phyloP scores from a whole-genome alignment of 2,113 vertebrate genomes.

The Apaloderma vittatum region DNA sequence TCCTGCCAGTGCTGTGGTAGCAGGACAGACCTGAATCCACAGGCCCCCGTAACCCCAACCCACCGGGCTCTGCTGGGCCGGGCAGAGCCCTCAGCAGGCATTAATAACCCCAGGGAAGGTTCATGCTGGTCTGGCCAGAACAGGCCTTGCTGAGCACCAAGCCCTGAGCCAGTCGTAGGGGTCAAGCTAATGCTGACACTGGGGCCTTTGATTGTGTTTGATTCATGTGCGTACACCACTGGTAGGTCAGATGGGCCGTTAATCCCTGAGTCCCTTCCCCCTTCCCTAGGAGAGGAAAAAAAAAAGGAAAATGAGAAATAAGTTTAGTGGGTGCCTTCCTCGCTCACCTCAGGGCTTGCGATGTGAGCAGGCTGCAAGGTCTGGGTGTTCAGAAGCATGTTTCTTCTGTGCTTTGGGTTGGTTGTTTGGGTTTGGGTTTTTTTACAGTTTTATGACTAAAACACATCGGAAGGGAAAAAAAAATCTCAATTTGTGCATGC shows the following conservation, averaged over 20 bases:
- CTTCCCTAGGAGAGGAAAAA: background rate
- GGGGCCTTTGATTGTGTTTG: slow-evolving; percentile 75
- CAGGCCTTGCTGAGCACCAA: fast-evolving
- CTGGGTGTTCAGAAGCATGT: background rate
- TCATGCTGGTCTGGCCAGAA: background rate
- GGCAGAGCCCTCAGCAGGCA: background rate
- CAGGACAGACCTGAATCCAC: fast-evolving
- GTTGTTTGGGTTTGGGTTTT: background rate
- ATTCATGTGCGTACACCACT: slow-evolving; percentile 62
- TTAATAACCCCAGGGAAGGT: background rate
- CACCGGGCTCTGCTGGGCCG: fast-evolving
- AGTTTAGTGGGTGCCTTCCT: background rate
- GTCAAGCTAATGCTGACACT: slow-evolving; percentile 59
- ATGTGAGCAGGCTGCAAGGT: background rate
- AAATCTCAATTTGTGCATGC: fast-evolving
- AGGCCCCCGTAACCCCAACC: background rate
- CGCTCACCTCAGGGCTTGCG: fast-evolving
- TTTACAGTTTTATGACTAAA: background rate
- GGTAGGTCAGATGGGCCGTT: slow-evolving; percentile 64
- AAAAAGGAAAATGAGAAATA: slow-evolving; percentile 11
- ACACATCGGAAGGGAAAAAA: fast-evolving
- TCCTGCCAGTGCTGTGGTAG: fast-evolving
- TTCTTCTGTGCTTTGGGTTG: background rate
- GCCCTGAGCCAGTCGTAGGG: background rate
- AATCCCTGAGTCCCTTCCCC: slow-evolving; percentile 46